Percentiles rank a stretch among this genome's conserved stretches.
These are phyloP conservation scores for Setophaga petechia DNA, from an alignment of 2,113 vertebrate species.

Conservation along the genomic window DNA sequence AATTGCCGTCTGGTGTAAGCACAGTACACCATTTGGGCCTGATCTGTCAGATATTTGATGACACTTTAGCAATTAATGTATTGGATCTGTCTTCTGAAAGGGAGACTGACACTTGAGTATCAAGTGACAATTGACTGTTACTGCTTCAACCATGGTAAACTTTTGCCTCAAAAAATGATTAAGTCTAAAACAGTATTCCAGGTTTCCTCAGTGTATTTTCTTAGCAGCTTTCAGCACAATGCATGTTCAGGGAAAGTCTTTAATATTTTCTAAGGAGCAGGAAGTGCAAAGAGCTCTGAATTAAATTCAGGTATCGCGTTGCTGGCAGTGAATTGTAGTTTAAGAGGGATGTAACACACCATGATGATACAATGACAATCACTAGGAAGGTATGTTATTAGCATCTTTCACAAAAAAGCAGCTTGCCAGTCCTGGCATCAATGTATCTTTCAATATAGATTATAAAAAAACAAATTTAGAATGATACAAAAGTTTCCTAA, in stretches of 20 bases:
- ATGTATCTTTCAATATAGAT: constrained; percentile 13
- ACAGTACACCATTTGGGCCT: not conserved
- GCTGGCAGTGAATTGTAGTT: not conserved
- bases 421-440: not conserved
- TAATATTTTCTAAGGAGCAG: not conserved
- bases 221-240: not conserved
- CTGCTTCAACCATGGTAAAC: not conserved
- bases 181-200: not conserved
- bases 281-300: not conserved
- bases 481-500: not conserved
- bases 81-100: not conserved
- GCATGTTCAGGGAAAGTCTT: not conserved
- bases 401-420: not conserved
- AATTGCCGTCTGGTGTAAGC: not conserved
- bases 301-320: not conserved
- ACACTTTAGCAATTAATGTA: not conserved
- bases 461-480: not conserved
- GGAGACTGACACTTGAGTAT: not conserved
- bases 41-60: not conserved
- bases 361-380: not conserved
- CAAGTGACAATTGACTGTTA: not conserved
- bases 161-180: not conserved
- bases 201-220: not conserved
- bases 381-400: not conserved
- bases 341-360: accelerated